A percentile compares a stretch with the other conserved stretches of the same genome.
These are phyloP conservation scores for Coregonus sp. DNA, from an alignment of 2,797 vertebrate genomes.

Conservation along the genomic window DNA sequence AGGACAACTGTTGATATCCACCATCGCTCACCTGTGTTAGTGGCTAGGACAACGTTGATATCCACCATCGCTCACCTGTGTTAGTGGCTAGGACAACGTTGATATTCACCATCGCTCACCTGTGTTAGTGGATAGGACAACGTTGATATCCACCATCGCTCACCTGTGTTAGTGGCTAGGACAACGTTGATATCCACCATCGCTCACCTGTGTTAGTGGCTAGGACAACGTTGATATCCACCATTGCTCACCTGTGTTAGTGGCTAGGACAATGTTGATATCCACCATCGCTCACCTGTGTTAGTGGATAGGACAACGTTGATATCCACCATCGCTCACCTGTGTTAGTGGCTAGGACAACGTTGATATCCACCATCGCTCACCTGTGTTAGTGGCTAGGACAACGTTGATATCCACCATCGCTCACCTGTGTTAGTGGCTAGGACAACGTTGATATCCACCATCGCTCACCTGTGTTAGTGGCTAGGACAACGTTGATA, in stretches of 20 bases:
- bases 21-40: no score
- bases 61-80: conserved; percentile 84
- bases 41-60: neutral
- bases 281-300: conserved; percentile 84
- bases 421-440: no score
- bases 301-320: conserved; percentile 88
- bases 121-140: conserved; percentile 86
- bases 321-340: conserved; percentile 79
- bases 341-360: conserved; percentile 91
- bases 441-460: no score
- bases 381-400: no score
- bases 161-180: conserved; percentile 92
- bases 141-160: conserved; percentile 66
- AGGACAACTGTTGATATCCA: no score
- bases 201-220: conserved; percentile 90
- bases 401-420: no score
- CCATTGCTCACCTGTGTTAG: conserved; percentile 85
- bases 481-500: no score
- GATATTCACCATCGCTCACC: conserved; percentile 80
- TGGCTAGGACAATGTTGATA: conserved; percentile 82
- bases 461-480: no score
- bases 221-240: conserved; percentile 81
- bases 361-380: conserved; percentile 66
- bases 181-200: conserved; percentile 77
- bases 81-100: conserved; percentile 88